Evolutionary conservation across 2,797 vertebrate species (phyloP).

Genomic region (Brachyrhaphis roseni): DNA sequence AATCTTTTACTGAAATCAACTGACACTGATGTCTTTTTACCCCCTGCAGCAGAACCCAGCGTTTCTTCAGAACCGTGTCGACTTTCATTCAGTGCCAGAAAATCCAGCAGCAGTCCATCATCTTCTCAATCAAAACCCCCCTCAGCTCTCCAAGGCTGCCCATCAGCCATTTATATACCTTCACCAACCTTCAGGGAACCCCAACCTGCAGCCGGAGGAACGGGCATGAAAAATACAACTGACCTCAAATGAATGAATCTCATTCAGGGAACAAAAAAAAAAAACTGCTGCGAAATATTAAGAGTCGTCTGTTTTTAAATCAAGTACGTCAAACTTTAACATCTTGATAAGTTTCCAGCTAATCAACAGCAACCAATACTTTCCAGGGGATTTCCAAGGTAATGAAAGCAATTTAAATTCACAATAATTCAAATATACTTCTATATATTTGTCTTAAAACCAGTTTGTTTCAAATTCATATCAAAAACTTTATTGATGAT

Average conservation of each 20-base stretch:
- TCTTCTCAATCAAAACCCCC: conserved; percentile 25
- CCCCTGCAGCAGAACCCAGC: background rate
- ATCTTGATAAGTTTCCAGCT: background rate
- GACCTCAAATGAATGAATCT: conserved; percentile 27
- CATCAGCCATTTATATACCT: conserved; percentile 22
- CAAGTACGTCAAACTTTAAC: background rate
- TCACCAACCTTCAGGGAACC: conserved; percentile 19
- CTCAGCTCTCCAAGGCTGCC: conserved; percentile 25
- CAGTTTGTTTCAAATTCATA: background rate
- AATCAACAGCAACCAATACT: conserved; percentile 12
- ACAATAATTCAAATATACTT: background rate
- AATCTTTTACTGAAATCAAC: background rate
- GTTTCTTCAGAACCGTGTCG: background rate
- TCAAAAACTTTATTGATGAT: background rate
- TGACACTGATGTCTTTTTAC: background rate
- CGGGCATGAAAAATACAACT: conserved; percentile 11
- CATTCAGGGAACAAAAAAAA: background rate
- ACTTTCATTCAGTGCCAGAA: conserved; percentile 6
- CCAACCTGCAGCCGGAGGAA: conserved; percentile 37
- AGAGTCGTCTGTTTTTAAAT: background rate
- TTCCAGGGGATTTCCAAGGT: background rate
- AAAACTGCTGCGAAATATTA: too few relatives aligned
- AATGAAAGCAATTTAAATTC: background rate
- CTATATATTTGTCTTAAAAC: background rate
- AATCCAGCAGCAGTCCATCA: conserved; percentile 21